Evolutionary conservation across 2,113 vertebrate species (phyloP).

Genomic region (Harpagus bidentatus): DNA sequence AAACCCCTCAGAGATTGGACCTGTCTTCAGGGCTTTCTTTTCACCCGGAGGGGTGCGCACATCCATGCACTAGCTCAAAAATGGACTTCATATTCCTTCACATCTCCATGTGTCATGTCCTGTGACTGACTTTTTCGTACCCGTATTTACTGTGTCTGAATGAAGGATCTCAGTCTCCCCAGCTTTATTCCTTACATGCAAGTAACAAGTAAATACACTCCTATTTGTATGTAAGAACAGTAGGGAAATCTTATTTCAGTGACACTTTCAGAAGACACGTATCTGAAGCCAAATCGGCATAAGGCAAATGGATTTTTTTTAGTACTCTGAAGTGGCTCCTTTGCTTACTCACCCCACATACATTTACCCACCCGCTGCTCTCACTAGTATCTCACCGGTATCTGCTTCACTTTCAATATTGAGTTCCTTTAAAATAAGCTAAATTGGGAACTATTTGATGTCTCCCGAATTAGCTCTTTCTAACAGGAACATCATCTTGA

Average conservation of each 20-base stretch:
- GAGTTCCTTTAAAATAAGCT: constrained; percentile 26
- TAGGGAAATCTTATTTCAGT: neutral
- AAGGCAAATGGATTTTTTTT: neutral
- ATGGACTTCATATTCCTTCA: neutral
- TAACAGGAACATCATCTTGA: constrained; percentile 17
- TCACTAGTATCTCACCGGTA: neutral
- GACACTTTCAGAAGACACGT: neutral
- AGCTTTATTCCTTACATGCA: rapidly evolving
- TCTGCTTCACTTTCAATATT: constrained; percentile 17
- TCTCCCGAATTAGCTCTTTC: constrained; percentile 25
- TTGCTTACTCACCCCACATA: neutral
- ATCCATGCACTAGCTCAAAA: neutral
- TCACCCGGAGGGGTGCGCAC: neutral
- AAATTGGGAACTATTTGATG: constrained; percentile 48
- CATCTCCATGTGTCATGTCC: neutral
- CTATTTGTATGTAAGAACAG: neutral
- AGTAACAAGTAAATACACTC: neutral
- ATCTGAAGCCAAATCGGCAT: neutral
- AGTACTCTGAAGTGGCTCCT: neutral
- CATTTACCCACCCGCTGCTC: neutral
- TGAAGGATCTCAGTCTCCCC: neutral
- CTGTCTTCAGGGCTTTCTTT: neutral
- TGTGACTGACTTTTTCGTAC: rapidly evolving
- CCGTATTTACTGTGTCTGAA: too few species aligned
- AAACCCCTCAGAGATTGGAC: neutral